Percentiles rank a stretch among this genome's conserved stretches.
These are phyloP conservation scores for Tetramorium bicarinatum DNA, from an alignment of 2,888 invertebrate genomes.

Conservation along the genomic window DNA sequence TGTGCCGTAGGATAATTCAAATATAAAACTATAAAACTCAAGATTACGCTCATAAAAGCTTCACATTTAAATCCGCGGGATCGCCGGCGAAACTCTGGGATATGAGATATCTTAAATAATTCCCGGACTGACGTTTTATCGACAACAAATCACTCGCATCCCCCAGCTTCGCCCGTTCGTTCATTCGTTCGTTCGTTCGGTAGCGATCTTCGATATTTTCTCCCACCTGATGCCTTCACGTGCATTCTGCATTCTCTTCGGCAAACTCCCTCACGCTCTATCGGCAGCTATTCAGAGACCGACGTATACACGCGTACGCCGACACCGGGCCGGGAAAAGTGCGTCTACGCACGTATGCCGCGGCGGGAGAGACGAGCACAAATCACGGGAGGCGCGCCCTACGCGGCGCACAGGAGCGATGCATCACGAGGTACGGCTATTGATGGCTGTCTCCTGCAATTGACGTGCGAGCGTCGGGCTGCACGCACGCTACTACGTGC, in stretches of 20 bases:
- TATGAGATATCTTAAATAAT: constrained; percentile 54
- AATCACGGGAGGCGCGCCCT: constrained; percentile 52
- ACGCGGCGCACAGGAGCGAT: constrained; percentile 55
- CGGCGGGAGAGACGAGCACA: constrained; percentile 34
- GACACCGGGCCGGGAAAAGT: constrained; percentile 27
- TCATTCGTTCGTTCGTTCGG: constrained; percentile 10
- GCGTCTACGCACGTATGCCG: constrained; percentile 40
- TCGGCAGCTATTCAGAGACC: constrained; percentile 45
- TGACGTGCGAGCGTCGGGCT: constrained; percentile 67
- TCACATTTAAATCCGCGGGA: constrained; percentile 36
- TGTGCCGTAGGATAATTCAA: not conserved
- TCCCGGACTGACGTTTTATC: constrained; percentile 50
- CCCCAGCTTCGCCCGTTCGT: not conserved
- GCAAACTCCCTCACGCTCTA: constrained; percentile 33
- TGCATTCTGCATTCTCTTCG: constrained; percentile 49
- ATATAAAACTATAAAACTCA: not conserved
- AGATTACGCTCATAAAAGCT: constrained; percentile 4
- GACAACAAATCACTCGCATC: constrained; percentile 54
- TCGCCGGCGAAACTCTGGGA: not conserved
- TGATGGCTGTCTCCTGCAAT: constrained; percentile 77
- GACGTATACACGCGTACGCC: not conserved
- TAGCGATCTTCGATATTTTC: constrained; percentile 51
- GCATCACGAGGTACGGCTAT: constrained; percentile 70
- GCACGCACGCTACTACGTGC: constrained; percentile 43
- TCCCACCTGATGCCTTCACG: constrained; percentile 13